A percentile compares a stretch with the other conserved stretches of the same genome.
These are phyloP conservation scores for Petrolisthes cinctipes DNA, from an alignment of 2,888 invertebrate species.

Conservation along the genomic window DNA sequence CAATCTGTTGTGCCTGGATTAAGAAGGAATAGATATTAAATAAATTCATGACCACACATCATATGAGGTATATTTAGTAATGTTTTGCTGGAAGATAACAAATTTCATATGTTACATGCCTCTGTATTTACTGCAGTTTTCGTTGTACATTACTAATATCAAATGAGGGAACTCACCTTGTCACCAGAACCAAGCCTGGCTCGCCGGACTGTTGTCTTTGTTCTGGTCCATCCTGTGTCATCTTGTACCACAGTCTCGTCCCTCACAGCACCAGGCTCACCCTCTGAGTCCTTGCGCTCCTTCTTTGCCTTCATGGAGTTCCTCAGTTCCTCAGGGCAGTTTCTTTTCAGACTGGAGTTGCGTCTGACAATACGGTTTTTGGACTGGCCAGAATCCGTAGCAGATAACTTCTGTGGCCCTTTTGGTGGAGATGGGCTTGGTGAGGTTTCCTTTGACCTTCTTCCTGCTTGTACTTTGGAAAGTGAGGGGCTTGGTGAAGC, in stretches of 20 bases:
- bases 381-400: constrained; percentile 14
- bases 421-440: constrained; percentile 18
- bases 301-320: constrained; percentile 24
- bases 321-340: constrained; percentile 31
- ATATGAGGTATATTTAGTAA: not conserved
- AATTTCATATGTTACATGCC: not conserved
- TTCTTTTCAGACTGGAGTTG: constrained; percentile 46
- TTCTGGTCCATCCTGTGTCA: constrained; percentile 40
- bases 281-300: constrained; percentile 41
- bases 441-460: constrained; percentile 17
- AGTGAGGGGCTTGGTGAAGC: not conserved
- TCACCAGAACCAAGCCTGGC: constrained; percentile 48
- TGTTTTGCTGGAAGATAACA: not conserved
- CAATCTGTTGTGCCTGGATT: constrained; percentile 37
- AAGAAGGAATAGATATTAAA: not conserved
- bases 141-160: not conserved
- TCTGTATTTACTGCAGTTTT: not conserved
- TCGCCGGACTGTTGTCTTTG: constrained; percentile 50
- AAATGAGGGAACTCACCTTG: constrained; percentile 30
- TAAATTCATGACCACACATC: not conserved
- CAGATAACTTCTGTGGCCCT: not conserved
- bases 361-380: constrained; percentile 35
- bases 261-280: constrained; percentile 27
- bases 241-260: constrained; percentile 44
- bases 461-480: constrained; percentile 4